These are phyloP conservation scores for Stegana nigrithorax DNA, from an alignment of 2,888 invertebrate genomes.

Conservation along the genomic window DNA sequence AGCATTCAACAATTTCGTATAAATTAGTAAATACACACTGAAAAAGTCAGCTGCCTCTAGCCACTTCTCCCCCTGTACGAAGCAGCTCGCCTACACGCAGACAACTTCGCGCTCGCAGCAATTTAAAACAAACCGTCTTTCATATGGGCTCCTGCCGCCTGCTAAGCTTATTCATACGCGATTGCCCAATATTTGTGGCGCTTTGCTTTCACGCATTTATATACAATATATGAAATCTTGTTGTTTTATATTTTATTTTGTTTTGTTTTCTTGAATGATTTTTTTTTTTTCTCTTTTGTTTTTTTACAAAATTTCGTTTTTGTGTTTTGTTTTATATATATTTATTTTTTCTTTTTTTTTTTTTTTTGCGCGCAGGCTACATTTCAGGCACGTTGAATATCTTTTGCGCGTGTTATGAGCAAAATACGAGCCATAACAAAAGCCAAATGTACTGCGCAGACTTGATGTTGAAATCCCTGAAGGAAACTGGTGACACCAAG, in stretches of 20 bases:
- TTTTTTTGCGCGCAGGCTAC: neutral
- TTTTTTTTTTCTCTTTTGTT: neutral
- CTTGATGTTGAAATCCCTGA: conserved; percentile 40
- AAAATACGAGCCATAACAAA: neutral
- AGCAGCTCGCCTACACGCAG: too few relatives aligned
- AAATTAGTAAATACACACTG: too few relatives aligned
- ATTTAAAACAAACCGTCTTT: too few relatives aligned
- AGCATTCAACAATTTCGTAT: too few relatives aligned
- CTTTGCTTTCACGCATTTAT: neutral
- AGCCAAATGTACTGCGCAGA: neutral
- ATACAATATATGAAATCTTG: conserved; percentile 1
- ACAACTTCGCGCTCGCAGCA: too few relatives aligned
- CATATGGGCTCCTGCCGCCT: neutral
- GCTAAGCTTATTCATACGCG: neutral
- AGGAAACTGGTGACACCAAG: conserved; percentile 35
- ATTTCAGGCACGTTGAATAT: neutral
- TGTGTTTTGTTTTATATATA: neutral
- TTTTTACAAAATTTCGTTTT: neutral
- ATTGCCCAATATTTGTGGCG: neutral
- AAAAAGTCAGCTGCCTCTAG: too few relatives aligned
- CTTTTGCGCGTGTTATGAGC: neutral
- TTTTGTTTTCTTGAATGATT: neutral
- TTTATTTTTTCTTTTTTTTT: neutral
- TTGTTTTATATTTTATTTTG: neutral
- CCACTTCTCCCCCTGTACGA: too few relatives aligned